Percentiles rank a stretch among this genome's conserved stretches.
phyloP scores from a whole-genome alignment of 1,140 invertebrate species.

The Drosophila trapezifrons region DNA sequence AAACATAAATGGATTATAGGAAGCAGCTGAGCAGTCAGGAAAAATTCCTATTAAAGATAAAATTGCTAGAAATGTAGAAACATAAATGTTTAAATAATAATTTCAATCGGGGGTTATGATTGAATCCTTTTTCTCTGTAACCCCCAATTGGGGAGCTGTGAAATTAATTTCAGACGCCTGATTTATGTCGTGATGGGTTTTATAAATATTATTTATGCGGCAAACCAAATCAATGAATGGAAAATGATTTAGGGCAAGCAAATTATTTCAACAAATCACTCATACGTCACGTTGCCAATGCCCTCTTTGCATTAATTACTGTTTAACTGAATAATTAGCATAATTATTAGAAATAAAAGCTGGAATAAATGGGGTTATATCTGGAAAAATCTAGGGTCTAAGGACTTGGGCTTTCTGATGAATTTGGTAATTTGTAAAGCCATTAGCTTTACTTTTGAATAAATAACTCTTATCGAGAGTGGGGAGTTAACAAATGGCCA shows the following conservation, averaged over 20 bases:
- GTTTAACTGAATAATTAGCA: not conserved
- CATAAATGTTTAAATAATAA: not conserved
- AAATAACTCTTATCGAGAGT: constrained; percentile 20
- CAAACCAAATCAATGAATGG: not conserved
- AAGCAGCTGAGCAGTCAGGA: too few species aligned
- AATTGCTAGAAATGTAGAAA: too few species aligned
- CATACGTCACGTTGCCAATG: constrained; percentile 3
- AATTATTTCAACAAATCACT: constrained; percentile 5
- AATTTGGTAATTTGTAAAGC: constrained; percentile 13
- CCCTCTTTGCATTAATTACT: not conserved
- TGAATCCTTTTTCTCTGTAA: too few species aligned
- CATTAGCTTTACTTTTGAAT: constrained; percentile 19
- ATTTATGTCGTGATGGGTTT: not conserved
- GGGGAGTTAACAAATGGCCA: constrained; percentile 46
- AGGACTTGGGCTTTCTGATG: not conserved
- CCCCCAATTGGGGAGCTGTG: not conserved
- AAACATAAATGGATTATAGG: not conserved
- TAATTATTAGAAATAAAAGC: not conserved
- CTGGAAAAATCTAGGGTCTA: not conserved
- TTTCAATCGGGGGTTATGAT: too few species aligned
- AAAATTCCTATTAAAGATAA: not conserved
- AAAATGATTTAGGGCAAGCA: not conserved
- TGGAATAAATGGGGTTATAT: not conserved
- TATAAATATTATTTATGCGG: constrained; percentile 5
- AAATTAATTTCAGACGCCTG: too few species aligned